A percentile compares a stretch with the other conserved stretches of the same genome.
Conservation (phyloP, 2,888 invertebrate species). For the Athetis lepigone region DNA sequence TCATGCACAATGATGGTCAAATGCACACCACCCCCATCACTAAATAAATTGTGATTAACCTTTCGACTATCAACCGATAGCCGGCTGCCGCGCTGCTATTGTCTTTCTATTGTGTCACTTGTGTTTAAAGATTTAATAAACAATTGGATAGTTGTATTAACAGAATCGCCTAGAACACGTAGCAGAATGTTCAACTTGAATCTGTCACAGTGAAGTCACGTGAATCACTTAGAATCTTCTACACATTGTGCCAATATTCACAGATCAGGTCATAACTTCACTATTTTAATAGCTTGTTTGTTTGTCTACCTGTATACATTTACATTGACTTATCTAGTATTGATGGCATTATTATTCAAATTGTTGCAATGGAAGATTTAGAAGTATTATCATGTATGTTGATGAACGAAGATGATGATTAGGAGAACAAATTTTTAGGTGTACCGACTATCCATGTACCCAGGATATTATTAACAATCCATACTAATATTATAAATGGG, state of each 20-base stretch:
- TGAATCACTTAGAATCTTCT: conserved; percentile 29
- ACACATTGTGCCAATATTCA: conserved; percentile 13
- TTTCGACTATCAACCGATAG: too few species aligned
- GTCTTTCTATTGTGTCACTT: too few species aligned
- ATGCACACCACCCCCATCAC: too few species aligned
- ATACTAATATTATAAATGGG: too few species aligned
- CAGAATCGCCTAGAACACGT: conserved; percentile 14
- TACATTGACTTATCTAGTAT: conserved; percentile 31
- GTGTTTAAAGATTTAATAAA: too few species aligned
- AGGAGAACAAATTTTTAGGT: not conserved
- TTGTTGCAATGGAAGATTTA: conserved; percentile 29
- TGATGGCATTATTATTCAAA: conserved; percentile 44
- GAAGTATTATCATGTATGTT: conserved; percentile 4
- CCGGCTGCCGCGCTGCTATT: too few species aligned
- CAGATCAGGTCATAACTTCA: conserved; percentile 31
- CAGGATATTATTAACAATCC: too few species aligned
- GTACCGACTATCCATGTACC: too few species aligned
- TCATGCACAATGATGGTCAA: too few species aligned
- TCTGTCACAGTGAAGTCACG: not conserved
- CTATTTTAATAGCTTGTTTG: conserved; percentile 49
- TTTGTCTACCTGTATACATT: conserved; percentile 35
- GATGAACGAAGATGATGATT: not conserved
- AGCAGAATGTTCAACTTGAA: conserved; percentile 15
- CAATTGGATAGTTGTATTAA: too few species aligned
- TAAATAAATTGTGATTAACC: too few species aligned